Evolutionary conservation across 2,888 invertebrate genomes (phyloP).

Genomic region (Arenicola marina): DNA sequence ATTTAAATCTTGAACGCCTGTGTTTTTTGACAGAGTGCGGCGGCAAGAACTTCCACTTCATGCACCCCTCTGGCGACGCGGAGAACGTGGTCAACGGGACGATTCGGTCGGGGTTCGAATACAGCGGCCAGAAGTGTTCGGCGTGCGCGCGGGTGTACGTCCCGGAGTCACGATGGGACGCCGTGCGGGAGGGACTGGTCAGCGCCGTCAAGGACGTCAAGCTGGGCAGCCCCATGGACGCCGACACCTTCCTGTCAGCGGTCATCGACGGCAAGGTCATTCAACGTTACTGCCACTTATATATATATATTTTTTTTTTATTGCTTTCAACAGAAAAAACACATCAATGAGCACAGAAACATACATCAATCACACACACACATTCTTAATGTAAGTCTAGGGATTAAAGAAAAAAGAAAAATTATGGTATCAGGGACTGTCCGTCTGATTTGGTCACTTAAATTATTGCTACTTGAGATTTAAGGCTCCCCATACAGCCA

Average conservation of each 20-base stretch:
- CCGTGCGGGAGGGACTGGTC: constrained; percentile 72
- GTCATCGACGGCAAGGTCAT: constrained; percentile 88
- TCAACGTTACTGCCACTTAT: too few relatives aligned
- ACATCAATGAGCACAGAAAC: not conserved
- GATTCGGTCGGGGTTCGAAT: constrained; percentile 89
- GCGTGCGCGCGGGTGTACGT: constrained; percentile 97
- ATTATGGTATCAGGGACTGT: too few relatives aligned
- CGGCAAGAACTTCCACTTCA: constrained; percentile 98
- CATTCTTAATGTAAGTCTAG: too few relatives aligned
- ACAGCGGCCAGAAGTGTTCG: constrained; percentile 94
- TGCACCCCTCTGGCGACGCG: constrained; percentile 88
- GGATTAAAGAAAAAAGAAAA: too few relatives aligned
- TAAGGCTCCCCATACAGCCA: too few relatives aligned
- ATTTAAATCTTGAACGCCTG: too few relatives aligned
- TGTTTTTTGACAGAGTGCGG: constrained; percentile 88
- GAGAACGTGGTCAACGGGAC: constrained; percentile 81
- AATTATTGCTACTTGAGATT: too few relatives aligned
- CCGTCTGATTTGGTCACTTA: too few relatives aligned
- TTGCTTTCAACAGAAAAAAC: not conserved
- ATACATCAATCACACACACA: too few relatives aligned
- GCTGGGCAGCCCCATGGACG: constrained; percentile 79
- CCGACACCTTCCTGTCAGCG: constrained; percentile 82
- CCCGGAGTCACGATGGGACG: constrained; percentile 83
- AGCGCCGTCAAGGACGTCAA: constrained; percentile 75
- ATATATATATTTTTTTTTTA: not conserved